A percentile compares a stretch with the other conserved stretches of the same genome.
phyloP scores from a whole-genome alignment of 2,113 vertebrate genomes.

The Sylvietta virens region DNA sequence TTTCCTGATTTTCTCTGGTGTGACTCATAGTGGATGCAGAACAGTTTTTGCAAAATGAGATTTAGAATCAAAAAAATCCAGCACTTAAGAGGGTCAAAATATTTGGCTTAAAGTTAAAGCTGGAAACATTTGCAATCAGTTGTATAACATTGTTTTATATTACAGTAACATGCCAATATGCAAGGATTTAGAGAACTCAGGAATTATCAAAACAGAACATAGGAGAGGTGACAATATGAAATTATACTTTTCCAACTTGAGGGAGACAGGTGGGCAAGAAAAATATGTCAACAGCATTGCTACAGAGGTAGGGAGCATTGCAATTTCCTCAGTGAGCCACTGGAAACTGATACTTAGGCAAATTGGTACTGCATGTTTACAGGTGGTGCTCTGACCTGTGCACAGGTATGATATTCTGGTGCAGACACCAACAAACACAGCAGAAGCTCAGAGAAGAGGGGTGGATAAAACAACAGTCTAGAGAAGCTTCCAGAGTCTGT shows the following conservation, averaged over 20 bases:
- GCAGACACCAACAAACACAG: background rate
- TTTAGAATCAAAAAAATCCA: background rate
- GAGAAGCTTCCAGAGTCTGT: background rate
- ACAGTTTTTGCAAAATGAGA: background rate
- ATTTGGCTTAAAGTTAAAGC: background rate
- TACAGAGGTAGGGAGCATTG: background rate
- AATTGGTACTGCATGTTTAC: background rate
- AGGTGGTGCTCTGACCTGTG: background rate
- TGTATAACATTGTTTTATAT: background rate
- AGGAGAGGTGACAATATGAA: background rate
- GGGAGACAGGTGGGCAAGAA: background rate
- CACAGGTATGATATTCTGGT: background rate
- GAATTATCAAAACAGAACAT: background rate
- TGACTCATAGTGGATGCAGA: background rate
- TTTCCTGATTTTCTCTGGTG: conserved; percentile 4
- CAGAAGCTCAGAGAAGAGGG: background rate
- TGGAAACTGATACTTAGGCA: background rate
- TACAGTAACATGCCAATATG: background rate
- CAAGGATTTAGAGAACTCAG: background rate
- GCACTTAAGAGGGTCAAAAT: background rate
- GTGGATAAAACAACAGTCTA: background rate
- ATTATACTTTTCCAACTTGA: background rate
- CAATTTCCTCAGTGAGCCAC: background rate
- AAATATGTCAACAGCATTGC: background rate
- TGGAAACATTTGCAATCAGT: background rate